Evolutionary conservation across 2,888 invertebrate genomes (phyloP), one percentile per base, ranked within the genome.

Genomic region (Apamea sordens): DNA sequence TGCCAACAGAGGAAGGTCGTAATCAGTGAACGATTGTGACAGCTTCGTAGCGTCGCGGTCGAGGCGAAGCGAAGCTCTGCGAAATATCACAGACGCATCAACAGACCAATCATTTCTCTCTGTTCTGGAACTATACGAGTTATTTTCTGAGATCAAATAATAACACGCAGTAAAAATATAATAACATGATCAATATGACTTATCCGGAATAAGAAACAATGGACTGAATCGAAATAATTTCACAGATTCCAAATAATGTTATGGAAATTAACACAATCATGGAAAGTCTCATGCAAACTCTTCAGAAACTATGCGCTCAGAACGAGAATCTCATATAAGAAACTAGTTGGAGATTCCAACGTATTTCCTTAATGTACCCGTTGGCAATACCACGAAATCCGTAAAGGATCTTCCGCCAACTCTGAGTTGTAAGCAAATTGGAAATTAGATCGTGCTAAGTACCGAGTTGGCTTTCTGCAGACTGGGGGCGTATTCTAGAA

Each of bases 11-110:
- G 93, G 92, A 93, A 94, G 92, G 92, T 90, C 90, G 93, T 93
- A 94, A 94, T 95, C 94, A 95, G 91, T 91, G 90, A 90, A 84
- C 92, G 92, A 93, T 93, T 94, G 93, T 93, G 92, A 91, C 91
- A 89, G 90, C 86, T 86, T 86, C 86, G 88, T 72, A 69, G 79
- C 76, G 70, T 74, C 77, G 84, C 82, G 91, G 90, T 90, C 64
- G 78, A 21, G 36, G 61, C 44, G 59, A 56, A 36, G 44, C 88
- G 53, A 88, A 59, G 90, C 90, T 86, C 86, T 77, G 79, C 65
- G 86, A 88, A 91, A 90, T 90, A 90, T 91, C 89, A 88, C 83
- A 86, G 83, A 79, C 81, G 85, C 88, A 88, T 91, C 89, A 86
- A 90, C 64, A 53, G 44, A 83, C 91, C 90, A 86, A 85, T 84